These are phyloP conservation scores for Aethina tumida DNA, from an alignment of 1,140 invertebrate genomes.

Conservation along the genomic window DNA sequence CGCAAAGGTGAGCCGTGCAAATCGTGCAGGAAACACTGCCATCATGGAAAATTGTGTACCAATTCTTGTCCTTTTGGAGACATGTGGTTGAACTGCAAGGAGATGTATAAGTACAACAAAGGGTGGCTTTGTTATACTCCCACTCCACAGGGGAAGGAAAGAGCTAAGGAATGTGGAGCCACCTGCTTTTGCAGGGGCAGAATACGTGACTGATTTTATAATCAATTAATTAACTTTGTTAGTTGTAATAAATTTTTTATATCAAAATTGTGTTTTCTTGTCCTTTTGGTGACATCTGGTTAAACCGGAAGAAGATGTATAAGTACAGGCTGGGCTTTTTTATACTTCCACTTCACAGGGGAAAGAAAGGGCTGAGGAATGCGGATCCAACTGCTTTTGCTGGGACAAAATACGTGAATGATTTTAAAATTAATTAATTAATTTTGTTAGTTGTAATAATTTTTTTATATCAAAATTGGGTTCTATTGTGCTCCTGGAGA, in stretches of 20 bases:
- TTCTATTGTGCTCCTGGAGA: slow-evolving; percentile 57
- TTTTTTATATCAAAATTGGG: too few relatives aligned
- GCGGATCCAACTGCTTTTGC: slow-evolving; percentile 64
- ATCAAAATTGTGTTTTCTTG: too few relatives aligned
- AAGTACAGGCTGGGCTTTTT: slow-evolving; percentile 51
- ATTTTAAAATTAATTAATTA: too few relatives aligned
- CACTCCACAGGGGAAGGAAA: slow-evolving; percentile 44
- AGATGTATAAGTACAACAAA: slow-evolving; percentile 46
- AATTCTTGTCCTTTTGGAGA: slow-evolving; percentile 62
- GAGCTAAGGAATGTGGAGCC: slow-evolving; percentile 52
- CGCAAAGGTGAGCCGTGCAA: slow-evolving; percentile 51
- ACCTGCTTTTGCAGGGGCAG: slow-evolving; percentile 56
- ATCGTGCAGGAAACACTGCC: slow-evolving; percentile 54
- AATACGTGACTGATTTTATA: slow-evolving; percentile 28
- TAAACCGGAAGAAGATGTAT: slow-evolving; percentile 59
- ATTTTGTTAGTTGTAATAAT: too few relatives aligned
- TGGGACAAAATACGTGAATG: slow-evolving; percentile 35
- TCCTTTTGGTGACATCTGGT: slow-evolving; percentile 55
- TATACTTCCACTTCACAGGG: slow-evolving; percentile 45
- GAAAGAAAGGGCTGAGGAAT: slow-evolving; percentile 45
- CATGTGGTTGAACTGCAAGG: slow-evolving; percentile 61
- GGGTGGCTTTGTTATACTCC: slow-evolving; percentile 52
- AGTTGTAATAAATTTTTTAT: too few relatives aligned
- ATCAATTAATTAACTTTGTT: too few relatives aligned
- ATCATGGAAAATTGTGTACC: slow-evolving; percentile 55